Evolutionary conservation across 2,888 invertebrate species (phyloP), one percentile per base, ranked within the genome.

Genomic region (Drosophila pseudotalamancana): DNA sequence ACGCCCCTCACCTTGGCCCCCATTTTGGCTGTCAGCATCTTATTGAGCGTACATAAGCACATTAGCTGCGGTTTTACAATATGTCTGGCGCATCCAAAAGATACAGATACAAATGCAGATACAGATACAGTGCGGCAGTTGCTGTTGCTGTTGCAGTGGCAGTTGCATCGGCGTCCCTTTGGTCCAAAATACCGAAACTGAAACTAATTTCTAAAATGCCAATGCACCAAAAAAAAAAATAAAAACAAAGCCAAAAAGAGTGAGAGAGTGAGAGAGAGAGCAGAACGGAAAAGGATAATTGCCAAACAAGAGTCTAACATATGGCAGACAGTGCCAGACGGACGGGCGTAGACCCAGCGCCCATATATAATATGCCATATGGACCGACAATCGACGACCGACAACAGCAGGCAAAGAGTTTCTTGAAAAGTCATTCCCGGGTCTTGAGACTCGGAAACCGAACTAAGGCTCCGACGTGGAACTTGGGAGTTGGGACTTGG

Each of bases 21-120:
- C 34, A 0, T 18, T 18, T 14, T 61, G 72, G 57, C 80, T 83
- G 81, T 86, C 84, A 86, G 73, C 86, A 67, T 83, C 83, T 82
- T 77, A 82, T 86, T 86, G 84, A 83, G 86, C 84, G 69, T 57
- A 62, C 69, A 72, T 83, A 86, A 83, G 71, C 83, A 64, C 78
- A 86, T 83, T 86, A 83, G 86, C 76, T 83, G 83, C 83, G 82
- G 78, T 78, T 73, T 74, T 43, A n/a, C n/a, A n/a, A n/a, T n/a
- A 35, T 76, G 37, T 75, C 63, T 57, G 32, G 53, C 53, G 46
- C 54, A 75, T 70, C 62, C 43, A 62, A 40, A 16, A 50, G 67
- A 43, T 56, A 71, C 31, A 25, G 18, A 34, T 18, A 37, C 63
- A 54, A 11, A n/a, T n/a, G n/a, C n/a, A 27, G 27, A 35, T 19